Conservation (phyloP, 2,113 vertebrate genomes). For the Austrofundulus limnaeus region DNA sequence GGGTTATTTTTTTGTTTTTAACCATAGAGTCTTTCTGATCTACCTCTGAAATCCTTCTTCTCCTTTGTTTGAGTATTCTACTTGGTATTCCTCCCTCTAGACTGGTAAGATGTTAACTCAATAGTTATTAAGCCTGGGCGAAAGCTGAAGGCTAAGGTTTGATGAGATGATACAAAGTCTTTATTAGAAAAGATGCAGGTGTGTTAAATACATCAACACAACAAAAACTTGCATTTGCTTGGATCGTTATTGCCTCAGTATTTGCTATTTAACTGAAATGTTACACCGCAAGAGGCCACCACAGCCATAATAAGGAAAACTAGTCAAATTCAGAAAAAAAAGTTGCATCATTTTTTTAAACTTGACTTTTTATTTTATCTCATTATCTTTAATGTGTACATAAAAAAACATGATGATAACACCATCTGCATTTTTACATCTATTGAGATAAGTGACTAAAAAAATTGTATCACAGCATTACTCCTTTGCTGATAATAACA, state of each 20-base stretch:
- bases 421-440: no score
- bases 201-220: no score
- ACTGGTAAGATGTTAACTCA: constrained; percentile 78
- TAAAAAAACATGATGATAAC: no score
- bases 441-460: no score
- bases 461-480: no score
- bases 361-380: no score
- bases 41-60: constrained; percentile 21
- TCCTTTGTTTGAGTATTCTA: constrained; percentile 13
- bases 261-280: neutral
- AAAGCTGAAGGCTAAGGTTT: constrained; percentile 72
- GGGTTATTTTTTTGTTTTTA: constrained; percentile 59
- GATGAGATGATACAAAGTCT: constrained; percentile 49
- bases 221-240: no score
- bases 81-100: constrained; percentile 23
- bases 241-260: no score
- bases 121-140: constrained; percentile 67
- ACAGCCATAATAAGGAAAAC: neutral
- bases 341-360: neutral
- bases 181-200: constrained; percentile 42
- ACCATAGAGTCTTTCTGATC: constrained; percentile 16
- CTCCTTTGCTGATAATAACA: no score
- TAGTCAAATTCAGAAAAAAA: neutral
- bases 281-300: neutral
- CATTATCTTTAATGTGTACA: no score